Percentiles rank a stretch among this genome's conserved stretches.
These are phyloP conservation scores for Elachura formosa DNA, from an alignment of 2,113 vertebrate species.

Conservation along the genomic window DNA sequence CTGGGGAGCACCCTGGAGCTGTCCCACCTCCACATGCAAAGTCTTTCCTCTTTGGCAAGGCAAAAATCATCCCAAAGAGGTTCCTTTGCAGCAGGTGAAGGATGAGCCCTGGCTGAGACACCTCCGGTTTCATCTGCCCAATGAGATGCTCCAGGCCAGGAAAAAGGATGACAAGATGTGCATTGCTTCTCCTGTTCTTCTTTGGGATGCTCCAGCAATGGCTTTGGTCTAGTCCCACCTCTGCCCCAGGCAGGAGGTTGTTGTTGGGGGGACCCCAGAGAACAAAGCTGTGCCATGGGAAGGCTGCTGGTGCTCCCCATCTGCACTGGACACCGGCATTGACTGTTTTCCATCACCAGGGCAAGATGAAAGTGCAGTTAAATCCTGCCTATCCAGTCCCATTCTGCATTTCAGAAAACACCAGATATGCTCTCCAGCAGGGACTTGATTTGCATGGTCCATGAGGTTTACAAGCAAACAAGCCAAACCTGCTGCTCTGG, in stretches of 20 bases:
- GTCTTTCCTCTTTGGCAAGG: neutral
- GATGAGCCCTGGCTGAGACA: neutral
- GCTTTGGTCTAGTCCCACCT: neutral
- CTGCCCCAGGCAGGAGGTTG: fast-evolving
- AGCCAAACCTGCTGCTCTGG: fast-evolving
- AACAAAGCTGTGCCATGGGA: neutral
- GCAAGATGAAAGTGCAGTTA: neutral
- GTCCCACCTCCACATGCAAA: neutral
- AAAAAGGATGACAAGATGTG: neutral
- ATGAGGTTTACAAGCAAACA: fast-evolving
- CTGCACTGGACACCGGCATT: fast-evolving
- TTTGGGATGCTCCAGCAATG: neutral
- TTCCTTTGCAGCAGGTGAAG: neutral
- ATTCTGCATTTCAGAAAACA: neutral
- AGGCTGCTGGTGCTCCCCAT: neutral
- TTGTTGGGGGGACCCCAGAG: neutral
- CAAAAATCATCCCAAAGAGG: neutral
- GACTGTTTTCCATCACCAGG: neutral
- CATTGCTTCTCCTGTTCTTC: neutral
- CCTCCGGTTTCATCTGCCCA: neutral
- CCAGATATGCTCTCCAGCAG: neutral
- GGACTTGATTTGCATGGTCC: neutral
- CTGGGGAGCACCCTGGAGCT: neutral
- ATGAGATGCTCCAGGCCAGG: neutral
- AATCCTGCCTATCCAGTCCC: neutral